phyloP scores from a whole-genome alignment of 2,888 invertebrate species.

The Eledona agricola region DNA sequence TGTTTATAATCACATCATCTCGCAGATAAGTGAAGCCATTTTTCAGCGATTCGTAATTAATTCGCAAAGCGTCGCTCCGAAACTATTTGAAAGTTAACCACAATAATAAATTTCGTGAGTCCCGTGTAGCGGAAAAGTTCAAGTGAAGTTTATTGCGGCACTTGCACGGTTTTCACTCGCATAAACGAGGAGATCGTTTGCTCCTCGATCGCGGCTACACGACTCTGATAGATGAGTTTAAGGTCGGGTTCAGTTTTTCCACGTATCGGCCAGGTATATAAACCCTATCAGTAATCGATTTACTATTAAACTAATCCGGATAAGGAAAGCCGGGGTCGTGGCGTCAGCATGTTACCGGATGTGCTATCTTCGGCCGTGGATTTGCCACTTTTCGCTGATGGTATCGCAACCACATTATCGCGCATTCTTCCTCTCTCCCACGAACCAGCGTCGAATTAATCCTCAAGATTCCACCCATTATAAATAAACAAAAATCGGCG shows the following conservation, averaged over 20 bases:
- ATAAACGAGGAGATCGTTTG: slow-evolving; percentile 21
- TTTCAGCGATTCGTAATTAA: slow-evolving; percentile 18
- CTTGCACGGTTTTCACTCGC: slow-evolving; percentile 23
- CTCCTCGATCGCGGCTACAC: slow-evolving; percentile 14
- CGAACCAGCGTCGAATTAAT: too few relatives aligned
- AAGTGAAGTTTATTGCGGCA: slow-evolving; percentile 29
- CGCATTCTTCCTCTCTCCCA: slow-evolving; percentile 2
- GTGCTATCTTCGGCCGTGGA: slow-evolving; percentile 19
- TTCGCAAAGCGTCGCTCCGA: slow-evolving; percentile 6
- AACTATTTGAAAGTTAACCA: slow-evolving; percentile 17
- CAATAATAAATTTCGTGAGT: slow-evolving; percentile 22
- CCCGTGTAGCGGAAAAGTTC: slow-evolving; percentile 14
- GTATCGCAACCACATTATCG: slow-evolving; percentile 16
- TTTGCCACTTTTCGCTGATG: slow-evolving; percentile 18
- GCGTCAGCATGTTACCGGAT: slow-evolving; percentile 41
- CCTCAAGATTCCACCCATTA: too few relatives aligned
- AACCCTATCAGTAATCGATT: slow-evolving; percentile 42
- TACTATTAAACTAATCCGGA: slow-evolving; percentile 47
- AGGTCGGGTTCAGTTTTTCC: slow-evolving; percentile 35
- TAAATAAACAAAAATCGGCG: slow-evolving; percentile 18
- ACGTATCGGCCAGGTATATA: slow-evolving; percentile 34
- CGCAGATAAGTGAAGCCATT: slow-evolving; percentile 7
- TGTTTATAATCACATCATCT: slow-evolving; percentile 15
- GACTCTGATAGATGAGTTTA: slow-evolving; percentile 36
- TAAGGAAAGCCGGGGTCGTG: slow-evolving; percentile 39